A percentile compares a stretch with the other conserved stretches of the same genome.
These are phyloP conservation scores for Blennius ocellaris DNA, from an alignment of 2,113 vertebrate species.

Conservation along the genomic window DNA sequence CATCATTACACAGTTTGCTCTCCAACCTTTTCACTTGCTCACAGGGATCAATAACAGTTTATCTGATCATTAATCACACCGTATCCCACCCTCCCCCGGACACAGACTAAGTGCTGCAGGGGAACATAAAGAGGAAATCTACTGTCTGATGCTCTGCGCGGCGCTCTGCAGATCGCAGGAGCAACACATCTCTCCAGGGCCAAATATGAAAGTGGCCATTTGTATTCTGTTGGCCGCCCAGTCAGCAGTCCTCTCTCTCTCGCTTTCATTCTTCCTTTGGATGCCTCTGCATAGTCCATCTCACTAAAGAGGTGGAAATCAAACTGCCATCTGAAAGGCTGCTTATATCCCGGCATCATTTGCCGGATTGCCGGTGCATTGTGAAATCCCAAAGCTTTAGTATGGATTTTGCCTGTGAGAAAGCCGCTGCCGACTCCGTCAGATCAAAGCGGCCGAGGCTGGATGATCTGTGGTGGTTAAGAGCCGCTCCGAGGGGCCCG, in stretches of 20 bases:
- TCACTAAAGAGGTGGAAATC: constrained; percentile 65
- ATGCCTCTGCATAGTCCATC: constrained; percentile 42
- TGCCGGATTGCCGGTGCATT: constrained; percentile 53
- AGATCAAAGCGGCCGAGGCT: constrained; percentile 74
- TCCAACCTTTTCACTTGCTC: neutral
- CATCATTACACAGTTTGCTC: neutral
- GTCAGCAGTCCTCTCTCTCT: constrained; percentile 25
- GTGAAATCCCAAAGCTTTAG: constrained; percentile 65
- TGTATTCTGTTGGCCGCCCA: constrained; percentile 51
- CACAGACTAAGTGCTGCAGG: constrained; percentile 22
- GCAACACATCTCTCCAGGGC: constrained; percentile 44
- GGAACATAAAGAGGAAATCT: constrained; percentile 26
- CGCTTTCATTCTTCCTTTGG: constrained; percentile 25
- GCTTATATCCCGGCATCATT: constrained; percentile 54
- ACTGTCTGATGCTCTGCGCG: constrained; percentile 10
- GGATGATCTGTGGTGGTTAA: constrained; percentile 67
- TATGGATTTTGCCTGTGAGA: constrained; percentile 64
- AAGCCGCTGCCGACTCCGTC: constrained; percentile 39
- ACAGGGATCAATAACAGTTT: constrained; percentile 28
- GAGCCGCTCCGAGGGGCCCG: constrained; percentile 39
- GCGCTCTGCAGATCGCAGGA: constrained; percentile 35
- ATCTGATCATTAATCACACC: constrained; percentile 42
- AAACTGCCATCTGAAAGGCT: constrained; percentile 56
- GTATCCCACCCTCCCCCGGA: constrained; percentile 19
- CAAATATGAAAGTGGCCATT: constrained; percentile 56